Evolutionary conservation across 2,888 invertebrate genomes (phyloP).

Genomic region (Helicoverpa assulta): DNA sequence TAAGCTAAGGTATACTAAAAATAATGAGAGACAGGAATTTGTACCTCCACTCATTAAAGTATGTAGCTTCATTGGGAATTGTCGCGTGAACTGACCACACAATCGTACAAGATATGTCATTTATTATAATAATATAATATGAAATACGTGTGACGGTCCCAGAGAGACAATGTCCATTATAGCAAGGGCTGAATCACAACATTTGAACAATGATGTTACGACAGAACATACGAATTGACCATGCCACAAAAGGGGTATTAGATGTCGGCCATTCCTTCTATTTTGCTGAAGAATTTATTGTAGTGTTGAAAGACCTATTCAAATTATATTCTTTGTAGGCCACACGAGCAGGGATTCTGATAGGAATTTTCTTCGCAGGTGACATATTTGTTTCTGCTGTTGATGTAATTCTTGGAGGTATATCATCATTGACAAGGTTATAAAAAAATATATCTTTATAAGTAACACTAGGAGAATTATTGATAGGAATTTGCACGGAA

Average conservation of each 20-base stretch:
- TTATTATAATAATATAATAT: constrained; percentile 57
- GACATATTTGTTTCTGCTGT: neutral
- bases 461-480: neutral
- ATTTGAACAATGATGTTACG: constrained; percentile 52
- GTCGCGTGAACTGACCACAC: constrained; percentile 5
- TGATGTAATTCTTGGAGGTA: neutral
- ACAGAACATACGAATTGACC: constrained; percentile 31
- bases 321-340: neutral
- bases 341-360: neutral
- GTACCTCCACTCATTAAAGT: too few relatives aligned
- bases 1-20: too few relatives aligned
- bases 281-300: constrained; percentile 11
- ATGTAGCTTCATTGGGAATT: neutral
- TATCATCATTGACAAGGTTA: neutral
- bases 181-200: constrained; percentile 47
- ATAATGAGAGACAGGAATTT: too few relatives aligned
- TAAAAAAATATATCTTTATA: neutral
- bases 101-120: constrained; percentile 49
- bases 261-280: constrained; percentile 9
- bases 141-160: constrained; percentile 49
- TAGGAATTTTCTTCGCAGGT: neutral
- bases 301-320: neutral
- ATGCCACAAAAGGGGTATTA: constrained; percentile 32
- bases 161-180: constrained; percentile 60
- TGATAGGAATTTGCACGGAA: neutral